phyloP scores from a whole-genome alignment of 2,797 vertebrate genomes.

The Anguilla pacifica region DNA sequence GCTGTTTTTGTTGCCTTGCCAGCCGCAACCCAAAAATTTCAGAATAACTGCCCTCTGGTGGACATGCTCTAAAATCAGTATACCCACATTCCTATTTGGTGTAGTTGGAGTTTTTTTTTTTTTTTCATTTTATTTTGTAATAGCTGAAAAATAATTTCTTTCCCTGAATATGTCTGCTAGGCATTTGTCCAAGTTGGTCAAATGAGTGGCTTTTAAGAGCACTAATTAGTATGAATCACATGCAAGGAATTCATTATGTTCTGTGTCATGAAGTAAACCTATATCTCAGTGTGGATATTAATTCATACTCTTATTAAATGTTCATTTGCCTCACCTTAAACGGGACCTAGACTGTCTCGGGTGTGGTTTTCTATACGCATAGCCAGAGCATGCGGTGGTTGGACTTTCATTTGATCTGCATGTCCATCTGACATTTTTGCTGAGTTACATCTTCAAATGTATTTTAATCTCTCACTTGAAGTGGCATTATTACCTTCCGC shows the following conservation, averaged over 20 bases:
- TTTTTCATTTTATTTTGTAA: too few species aligned
- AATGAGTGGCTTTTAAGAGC: not conserved
- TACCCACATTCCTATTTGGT: not conserved
- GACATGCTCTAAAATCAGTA: not conserved
- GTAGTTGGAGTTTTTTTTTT: too few species aligned
- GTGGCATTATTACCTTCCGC: not conserved
- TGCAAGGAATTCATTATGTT: too few species aligned
- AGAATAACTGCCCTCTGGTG: conserved; percentile 41
- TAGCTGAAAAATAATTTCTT: not conserved
- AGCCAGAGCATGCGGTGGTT: too few species aligned
- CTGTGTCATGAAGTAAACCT: too few species aligned
- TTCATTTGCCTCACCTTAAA: too few species aligned
- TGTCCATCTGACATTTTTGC: too few species aligned
- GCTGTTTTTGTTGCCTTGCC: not conserved
- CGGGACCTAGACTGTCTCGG: not conserved
- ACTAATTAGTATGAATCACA: not conserved
- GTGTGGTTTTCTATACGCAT: not conserved
- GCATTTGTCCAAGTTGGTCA: not conserved
- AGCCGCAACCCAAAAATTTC: not conserved
- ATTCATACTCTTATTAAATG: not conserved
- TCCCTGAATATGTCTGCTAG: not conserved
- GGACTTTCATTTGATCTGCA: too few species aligned
- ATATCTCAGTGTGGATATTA: too few species aligned
- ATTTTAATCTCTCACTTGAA: not conserved
- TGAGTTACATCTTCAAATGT: too few species aligned